Evolutionary conservation across 2,113 vertebrate genomes (phyloP), one percentile per base, ranked within the genome.

Genomic region (Cavia aperea): DNA sequence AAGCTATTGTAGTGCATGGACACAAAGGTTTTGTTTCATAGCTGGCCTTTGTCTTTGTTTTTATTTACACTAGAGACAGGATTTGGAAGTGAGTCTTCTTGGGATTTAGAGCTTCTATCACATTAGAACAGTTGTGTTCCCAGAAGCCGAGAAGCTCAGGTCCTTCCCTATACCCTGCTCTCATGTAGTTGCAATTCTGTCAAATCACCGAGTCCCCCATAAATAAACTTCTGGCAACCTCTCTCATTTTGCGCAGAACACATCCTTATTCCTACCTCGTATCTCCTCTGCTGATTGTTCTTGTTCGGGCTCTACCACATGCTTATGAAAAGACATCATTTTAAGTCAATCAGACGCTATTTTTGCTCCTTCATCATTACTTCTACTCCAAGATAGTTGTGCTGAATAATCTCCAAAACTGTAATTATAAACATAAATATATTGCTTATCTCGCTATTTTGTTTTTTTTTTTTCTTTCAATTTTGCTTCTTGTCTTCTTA

Each of bases 361-460:
- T 92, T 96, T 94, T 92, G 90, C 89, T 90, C 56, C 70, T 90
- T 92, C 89, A 78, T 85, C 46, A 90, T 83, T 85, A 83, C 63
- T 92, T 90, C 85, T 31, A 68, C 73, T 92, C 92, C 58, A 56
- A 91, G 77, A 92, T 70, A 93, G n/a, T 79, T 90, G 82, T 88
- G 70, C 16, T 94, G 86, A 94, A 84, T 94, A 62, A 92, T 94
- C 46, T 54, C 75, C 19, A 18, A 43, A 89, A 90, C 65, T 88
- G 83, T 85, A 94, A 96, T 93, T 94, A 94, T 26, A 84, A 93
- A 93, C 33, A 56, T 23, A 46, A 95, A 92, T 82, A 62, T 39
- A 83, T 78, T 58, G 18, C 63, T 93, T 21, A 14, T 92, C 46
- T 89, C 7, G 75, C 62, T 79, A 49, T 58, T 65, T 66, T 88